Base-by-base conservation (phyloP, 1,140 invertebrate species). In the Condylostylus longicornis region DNA sequence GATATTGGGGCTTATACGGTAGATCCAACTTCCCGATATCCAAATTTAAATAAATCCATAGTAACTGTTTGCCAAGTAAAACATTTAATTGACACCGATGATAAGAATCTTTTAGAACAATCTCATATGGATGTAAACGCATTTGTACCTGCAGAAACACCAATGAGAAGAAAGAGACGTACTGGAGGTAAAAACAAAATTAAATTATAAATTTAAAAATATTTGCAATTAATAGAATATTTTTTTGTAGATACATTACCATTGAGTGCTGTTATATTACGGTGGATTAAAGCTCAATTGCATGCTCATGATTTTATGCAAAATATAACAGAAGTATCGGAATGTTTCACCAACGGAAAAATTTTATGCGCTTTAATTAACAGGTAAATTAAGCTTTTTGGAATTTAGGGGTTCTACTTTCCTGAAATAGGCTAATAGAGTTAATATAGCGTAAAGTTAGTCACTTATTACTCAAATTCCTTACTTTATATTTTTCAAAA, bases 1-100 rank as follows among this genome's bases (percentile, higher is more conserved):
- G 87, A 94, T 63, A 81, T 81, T 47, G 73, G 74, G 35, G 70
- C 78, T 5, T 96, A 94, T 60, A 89, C 86, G 0, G 63, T 96
- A 4, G 88, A 96, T 61, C 93, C 93, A 4, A 74, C 77, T 25
- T 88, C 87, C 14, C 71, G 86, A 44, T 77, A 77, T 53, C 70
- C 70, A 0, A 75, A 75, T 47, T 54, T 77, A 9, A 77, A 77
- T 54, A 65, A 69, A 9, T 62, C 51, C 2, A 64, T 65, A 3
- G 69, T 71, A 40, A 53, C 66, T 42, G 49, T 51, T 19, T 58
- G 50, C 44, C 82, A 87, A 61, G 69, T 77, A 8, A 62, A 66
- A 45, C 64, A 64, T 50, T 56, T 75, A 9, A 63, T 69, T 33
- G 68, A 74, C 42, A 74, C 74, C 9, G 75, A 78, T 51, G 69